Conservation (phyloP, 2,888 invertebrate species). For the Tetragonula carbonaria region DNA sequence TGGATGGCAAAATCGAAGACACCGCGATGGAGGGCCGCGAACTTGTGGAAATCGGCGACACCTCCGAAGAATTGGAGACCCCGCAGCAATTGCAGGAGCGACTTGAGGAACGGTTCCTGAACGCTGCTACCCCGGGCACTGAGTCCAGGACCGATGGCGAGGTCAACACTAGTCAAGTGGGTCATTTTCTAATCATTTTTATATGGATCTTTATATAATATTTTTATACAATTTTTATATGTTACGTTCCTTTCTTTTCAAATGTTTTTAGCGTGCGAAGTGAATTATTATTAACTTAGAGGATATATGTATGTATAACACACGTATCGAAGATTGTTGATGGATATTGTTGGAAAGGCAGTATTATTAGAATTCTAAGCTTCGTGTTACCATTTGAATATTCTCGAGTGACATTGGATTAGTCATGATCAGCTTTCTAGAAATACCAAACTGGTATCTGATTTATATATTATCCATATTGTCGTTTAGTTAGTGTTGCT, state of each 20-base stretch:
- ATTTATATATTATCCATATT: too few species aligned
- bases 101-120: constrained; percentile 88
- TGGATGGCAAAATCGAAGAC: constrained; percentile 83
- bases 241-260: too few species aligned
- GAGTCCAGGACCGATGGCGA: constrained; percentile 87
- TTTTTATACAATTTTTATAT: too few species aligned
- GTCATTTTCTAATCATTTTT: not conserved
- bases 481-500: too few species aligned
- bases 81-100: constrained; percentile 87
- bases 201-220: not conserved
- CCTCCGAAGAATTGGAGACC: constrained; percentile 82
- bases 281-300: not conserved
- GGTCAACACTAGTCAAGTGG: constrained; percentile 85
- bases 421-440: not conserved
- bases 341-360: not conserved
- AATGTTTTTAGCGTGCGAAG: not conserved
- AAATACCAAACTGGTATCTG: not conserved
- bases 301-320: too few species aligned
- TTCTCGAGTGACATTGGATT: not conserved
- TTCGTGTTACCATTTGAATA: not conserved
- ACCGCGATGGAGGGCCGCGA: constrained; percentile 82
- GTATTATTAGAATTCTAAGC: not conserved
- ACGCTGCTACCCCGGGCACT: constrained; percentile 82
- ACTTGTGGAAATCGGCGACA: constrained; percentile 77
- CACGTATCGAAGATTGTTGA: not conserved